These are phyloP conservation scores for Phodopus roborovskii DNA, from an alignment of 2,113 vertebrate genomes.

Conservation along the genomic window DNA sequence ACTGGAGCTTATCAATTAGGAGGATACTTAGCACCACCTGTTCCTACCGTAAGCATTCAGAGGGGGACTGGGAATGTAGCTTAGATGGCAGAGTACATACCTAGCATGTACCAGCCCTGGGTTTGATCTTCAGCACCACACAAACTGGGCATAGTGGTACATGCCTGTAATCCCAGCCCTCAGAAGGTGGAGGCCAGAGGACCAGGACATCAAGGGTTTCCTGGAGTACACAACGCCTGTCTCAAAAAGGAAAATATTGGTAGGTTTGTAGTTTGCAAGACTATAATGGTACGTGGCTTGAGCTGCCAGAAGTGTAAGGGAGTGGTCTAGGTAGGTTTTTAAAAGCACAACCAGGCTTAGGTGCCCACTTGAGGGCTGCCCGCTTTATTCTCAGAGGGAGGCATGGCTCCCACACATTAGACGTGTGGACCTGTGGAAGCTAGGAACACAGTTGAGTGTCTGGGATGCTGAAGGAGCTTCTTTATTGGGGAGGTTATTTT, in stretches of 20 bases:
- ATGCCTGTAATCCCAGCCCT: background rate
- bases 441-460: background rate
- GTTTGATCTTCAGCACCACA: background rate
- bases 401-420: background rate
- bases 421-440: background rate
- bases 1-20: background rate
- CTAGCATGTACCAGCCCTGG: background rate
- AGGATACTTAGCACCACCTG: background rate
- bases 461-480: background rate
- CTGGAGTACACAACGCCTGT: background rate
- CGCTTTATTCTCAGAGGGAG: background rate
- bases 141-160: background rate
- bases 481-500: slow-evolving; percentile 15
- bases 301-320: background rate
- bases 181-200: background rate
- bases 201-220: background rate
- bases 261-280: background rate
- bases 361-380: background rate
- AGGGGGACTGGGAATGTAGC: background rate
- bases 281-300: background rate
- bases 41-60: background rate
- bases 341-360: background rate
- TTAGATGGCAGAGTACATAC: background rate
- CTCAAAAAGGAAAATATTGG: background rate
- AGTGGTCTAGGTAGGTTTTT: background rate